Conservation (phyloP, 2,113 vertebrate genomes). For the Tor tambroides region DNA sequence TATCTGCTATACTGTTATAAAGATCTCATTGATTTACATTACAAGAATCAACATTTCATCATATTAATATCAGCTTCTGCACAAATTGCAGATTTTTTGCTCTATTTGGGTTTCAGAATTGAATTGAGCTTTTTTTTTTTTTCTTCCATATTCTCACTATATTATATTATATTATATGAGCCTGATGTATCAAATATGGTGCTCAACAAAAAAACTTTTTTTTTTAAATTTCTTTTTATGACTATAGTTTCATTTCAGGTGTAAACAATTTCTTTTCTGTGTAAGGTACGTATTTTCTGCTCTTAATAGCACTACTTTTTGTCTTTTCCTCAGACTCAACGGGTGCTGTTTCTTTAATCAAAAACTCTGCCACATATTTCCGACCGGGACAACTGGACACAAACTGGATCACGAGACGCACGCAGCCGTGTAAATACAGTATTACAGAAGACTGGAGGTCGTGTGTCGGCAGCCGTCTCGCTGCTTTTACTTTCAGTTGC, state of each 20-base stretch:
- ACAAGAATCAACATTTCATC: neutral
- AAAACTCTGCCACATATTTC: neutral
- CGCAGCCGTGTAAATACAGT: slow-evolving; percentile 3
- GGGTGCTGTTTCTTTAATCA: slow-evolving; percentile 8
- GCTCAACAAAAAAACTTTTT: neutral
- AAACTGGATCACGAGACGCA: neutral
- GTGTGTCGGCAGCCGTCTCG: slow-evolving; percentile 18
- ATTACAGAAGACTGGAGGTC: slow-evolving; percentile 10
- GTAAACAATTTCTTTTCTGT: too few relatives aligned
- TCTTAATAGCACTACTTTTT: neutral
- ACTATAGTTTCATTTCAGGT: too few relatives aligned
- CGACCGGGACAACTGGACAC: slow-evolving; percentile 34
- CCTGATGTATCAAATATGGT: neutral
- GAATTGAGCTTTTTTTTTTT: neutral
- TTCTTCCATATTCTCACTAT: neutral
- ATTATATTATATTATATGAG: neutral
- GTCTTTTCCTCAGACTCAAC: neutral
- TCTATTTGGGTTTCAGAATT: neutral
- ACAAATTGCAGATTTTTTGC: too few relatives aligned
- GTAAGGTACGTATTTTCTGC: neutral
- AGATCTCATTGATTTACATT: neutral
- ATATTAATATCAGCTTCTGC: neutral
- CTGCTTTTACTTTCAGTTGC: slow-evolving; percentile 37
- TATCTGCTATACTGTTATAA: neutral
- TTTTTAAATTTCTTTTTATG: too few relatives aligned